Conservation (phyloP, 2,888 invertebrate species). For the Lymantria dispar region DNA sequence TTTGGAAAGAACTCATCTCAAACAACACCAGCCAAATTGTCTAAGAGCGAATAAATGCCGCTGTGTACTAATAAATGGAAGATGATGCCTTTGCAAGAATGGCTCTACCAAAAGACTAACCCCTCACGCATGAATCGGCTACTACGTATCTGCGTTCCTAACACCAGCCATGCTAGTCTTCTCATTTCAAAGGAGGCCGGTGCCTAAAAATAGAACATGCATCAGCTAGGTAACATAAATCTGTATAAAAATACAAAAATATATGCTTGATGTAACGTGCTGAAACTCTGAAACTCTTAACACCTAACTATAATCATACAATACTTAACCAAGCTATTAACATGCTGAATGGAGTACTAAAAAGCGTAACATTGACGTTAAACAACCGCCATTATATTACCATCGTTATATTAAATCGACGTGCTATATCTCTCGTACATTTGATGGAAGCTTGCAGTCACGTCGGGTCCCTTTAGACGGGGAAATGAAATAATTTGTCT, state of each 20-base stretch:
- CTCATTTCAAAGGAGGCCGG: no score
- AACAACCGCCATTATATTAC: conserved; percentile 48
- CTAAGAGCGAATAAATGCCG: no score
- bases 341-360: conserved; percentile 17
- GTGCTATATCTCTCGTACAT: conserved; percentile 54
- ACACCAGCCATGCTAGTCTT: no score
- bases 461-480: conserved; percentile 70
- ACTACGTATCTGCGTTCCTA: no score
- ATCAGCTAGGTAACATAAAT: no score
- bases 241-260: background rate
- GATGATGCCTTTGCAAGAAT: no score
- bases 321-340: conserved; percentile 15
- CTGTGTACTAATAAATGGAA: no score
- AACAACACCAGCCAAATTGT: no score
- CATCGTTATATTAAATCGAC: conserved; percentile 59
- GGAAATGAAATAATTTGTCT: conserved; percentile 83
- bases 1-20: no score
- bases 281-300: background rate
- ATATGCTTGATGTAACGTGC: background rate
- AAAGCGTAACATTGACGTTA: conserved; percentile 27
- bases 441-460: conserved; percentile 68
- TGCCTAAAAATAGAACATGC: no score
- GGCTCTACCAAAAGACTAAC: no score
- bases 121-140: no score
- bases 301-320: conserved; percentile 3